Percentiles rank a stretch among this genome's conserved stretches.
Evolutionary conservation across 2,888 invertebrate genomes (phyloP).

Genomic region (Tuta absoluta): DNA sequence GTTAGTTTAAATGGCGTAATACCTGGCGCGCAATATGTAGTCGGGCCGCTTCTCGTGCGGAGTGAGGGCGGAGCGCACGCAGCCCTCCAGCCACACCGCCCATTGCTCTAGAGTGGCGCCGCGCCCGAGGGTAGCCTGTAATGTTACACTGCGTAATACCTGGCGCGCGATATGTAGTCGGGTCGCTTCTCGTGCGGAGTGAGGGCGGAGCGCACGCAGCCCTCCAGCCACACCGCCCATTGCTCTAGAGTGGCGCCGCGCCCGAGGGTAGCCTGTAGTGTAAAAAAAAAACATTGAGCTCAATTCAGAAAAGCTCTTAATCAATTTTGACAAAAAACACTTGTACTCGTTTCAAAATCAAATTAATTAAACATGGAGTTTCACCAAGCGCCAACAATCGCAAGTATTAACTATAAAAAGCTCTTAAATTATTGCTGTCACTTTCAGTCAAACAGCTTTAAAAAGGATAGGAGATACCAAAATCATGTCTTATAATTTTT

Average conservation of each 20-base stretch:
- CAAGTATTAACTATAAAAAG: too few species aligned
- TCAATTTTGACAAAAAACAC: too few species aligned
- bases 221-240: conserved; percentile 98
- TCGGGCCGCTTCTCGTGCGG: conserved; percentile 92
- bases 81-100: conserved; percentile 98
- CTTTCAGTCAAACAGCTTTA: too few species aligned
- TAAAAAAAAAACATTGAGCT: neutral
- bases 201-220: conserved; percentile 93
- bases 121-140: conserved; percentile 91
- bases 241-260: conserved; percentile 97
- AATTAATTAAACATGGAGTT: too few species aligned
- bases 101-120: conserved; percentile 97
- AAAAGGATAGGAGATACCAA: too few species aligned
- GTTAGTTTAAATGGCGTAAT: too few species aligned
- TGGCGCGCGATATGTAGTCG: conserved; percentile 89
- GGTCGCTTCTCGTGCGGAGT: conserved; percentile 92
- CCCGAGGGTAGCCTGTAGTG: conserved; percentile 90
- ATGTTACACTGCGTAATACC: too few species aligned
- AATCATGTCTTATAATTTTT: neutral
- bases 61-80: conserved; percentile 93
- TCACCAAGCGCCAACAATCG: too few species aligned
- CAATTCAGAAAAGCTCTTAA: too few species aligned
- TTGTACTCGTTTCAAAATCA: too few species aligned
- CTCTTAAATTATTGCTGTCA: too few species aligned
- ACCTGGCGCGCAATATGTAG: conserved; percentile 88